Base-by-base conservation (phyloP, 2,888 invertebrate species). In the Salticus scenicus region DNA sequence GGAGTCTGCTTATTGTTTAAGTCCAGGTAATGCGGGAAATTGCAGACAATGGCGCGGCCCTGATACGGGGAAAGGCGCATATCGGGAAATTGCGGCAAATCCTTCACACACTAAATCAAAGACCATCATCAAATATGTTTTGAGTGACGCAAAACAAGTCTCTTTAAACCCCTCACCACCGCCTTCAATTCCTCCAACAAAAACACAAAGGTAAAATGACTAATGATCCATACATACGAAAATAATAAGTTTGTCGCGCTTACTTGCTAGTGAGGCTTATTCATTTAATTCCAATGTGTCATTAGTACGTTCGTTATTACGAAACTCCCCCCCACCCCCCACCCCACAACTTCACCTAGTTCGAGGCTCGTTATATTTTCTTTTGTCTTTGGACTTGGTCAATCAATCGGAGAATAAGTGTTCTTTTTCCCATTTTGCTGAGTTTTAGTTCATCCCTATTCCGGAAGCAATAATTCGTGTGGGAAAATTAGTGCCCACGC, bases 161-260 rank as follows among this genome's bases (percentile, higher is more conserved):
- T 73, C 75, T 47, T 69, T 74, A 57, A 73, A 33, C 72, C 24
- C 28, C 42, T 20, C 33, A 24, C 33, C 28, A 28, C 76, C 76
- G 24, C 76, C 67, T 57, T 69, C 51, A 51, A 77, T 67, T 69
- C 51, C 66, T 47, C 33, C 77, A 84, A 77, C 64, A 85, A 85
- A 78, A 79, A 79, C 82, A 82, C 74, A 84, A 84, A 79, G 84
- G 78, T 78, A 41, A 57, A 69, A 85, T 85, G 84, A 85, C 70
- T 85, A 79, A 85, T 85, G 84, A 85, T 72, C 77, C 69, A 42
- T 51, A 77, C 77, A 70, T 24, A 70, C 70, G 69, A 85, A 85
- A 85, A 85, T 85, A 85, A 85, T 85, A 85, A 85, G 78, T 77
- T 83, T 83, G 83, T 83, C 83, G 83, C 72, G 78, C 70, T 75